Evolutionary conservation across 1,140 invertebrate species (phyloP).

Genomic region (Drosophila melanogaster): Release_6_plus_ISO1_MT NC_004354.4:17858501-17859000

Average conservation of each 20-base stretch:
- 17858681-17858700: background rate
- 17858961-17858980: slow-evolving; percentile 94
- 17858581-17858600: background rate
- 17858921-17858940: slow-evolving; percentile 74
- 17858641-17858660: slow-evolving; percentile 10
- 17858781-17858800: slow-evolving; percentile 93
- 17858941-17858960: slow-evolving; percentile 88
- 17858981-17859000: slow-evolving; percentile 95
- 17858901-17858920: slow-evolving; percentile 95
- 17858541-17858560: slow-evolving; percentile 4
- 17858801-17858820: slow-evolving; percentile 92
- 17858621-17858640: background rate
- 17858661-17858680: background rate
- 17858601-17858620: background rate
- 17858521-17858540: background rate
- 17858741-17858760: background rate
- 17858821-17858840: slow-evolving; percentile 95
- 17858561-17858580: slow-evolving; percentile 3
- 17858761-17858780: slow-evolving; percentile 88
- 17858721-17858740: slow-evolving; percentile 33
- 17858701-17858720: background rate
- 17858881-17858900: slow-evolving; percentile 96
- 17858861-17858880: slow-evolving; percentile 96
- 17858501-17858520: slow-evolving; percentile 7
- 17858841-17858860: slow-evolving; percentile 96